These are phyloP conservation scores for Helogale parvula DNA, from an alignment of 2,113 vertebrate genomes.

Conservation along the genomic window DNA sequence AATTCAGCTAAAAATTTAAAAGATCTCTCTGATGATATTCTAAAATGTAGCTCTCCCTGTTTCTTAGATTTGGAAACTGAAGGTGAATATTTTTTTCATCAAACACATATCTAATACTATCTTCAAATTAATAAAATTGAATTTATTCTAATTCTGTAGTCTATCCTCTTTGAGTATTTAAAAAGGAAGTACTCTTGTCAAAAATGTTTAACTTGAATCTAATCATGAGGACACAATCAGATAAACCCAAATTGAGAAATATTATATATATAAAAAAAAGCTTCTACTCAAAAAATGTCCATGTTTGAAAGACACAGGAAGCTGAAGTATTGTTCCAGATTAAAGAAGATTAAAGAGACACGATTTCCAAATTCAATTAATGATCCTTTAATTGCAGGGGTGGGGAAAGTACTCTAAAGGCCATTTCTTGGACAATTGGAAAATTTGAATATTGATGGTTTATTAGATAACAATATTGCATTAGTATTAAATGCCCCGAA, in stretches of 20 bases:
- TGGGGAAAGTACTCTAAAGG: background rate
- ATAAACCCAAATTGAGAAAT: background rate
- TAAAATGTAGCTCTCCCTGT: background rate
- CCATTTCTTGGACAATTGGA: background rate
- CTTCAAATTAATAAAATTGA: constrained; percentile 22
- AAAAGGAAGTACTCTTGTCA: background rate
- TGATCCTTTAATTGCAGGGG: background rate
- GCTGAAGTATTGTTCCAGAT: background rate
- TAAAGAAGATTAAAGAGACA: background rate
- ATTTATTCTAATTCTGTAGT: background rate
- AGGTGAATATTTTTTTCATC: background rate
- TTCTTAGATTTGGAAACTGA: constrained; percentile 47
- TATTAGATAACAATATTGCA: background rate
- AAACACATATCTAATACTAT: constrained; percentile 7
- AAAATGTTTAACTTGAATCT: background rate
- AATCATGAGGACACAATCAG: background rate
- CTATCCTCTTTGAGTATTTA: background rate
- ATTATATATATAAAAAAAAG: background rate
- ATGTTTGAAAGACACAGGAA: background rate
- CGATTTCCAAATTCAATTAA: background rate
- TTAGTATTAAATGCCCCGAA: background rate
- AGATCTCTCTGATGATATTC: background rate
- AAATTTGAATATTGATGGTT: background rate
- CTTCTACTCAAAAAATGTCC: background rate
- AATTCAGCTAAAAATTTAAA: background rate